Conservation (phyloP, 2,888 invertebrate species). For the Drosophila pseudotakahashii region DNA sequence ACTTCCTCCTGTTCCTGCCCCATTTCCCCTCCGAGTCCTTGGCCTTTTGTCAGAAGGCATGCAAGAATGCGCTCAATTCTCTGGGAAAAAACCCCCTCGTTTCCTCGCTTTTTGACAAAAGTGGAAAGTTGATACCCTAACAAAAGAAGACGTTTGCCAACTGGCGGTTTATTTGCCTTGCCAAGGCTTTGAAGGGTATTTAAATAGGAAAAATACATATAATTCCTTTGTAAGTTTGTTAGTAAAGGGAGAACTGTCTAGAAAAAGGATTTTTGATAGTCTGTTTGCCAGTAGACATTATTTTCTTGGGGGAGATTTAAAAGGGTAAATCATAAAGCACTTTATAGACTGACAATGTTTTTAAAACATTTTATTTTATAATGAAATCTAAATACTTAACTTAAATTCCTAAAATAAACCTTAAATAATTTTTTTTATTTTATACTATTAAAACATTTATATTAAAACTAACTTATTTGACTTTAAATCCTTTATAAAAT, state of each 20-base stretch:
- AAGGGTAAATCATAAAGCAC: too few species aligned
- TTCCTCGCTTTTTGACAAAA: slow-evolving; percentile 18
- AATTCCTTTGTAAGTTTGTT: slow-evolving; percentile 1
- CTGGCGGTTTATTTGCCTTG: slow-evolving; percentile 13
- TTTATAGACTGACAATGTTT: too few species aligned
- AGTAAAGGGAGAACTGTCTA: neutral
- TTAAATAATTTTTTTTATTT: too few species aligned
- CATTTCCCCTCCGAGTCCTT: slow-evolving; percentile 19
- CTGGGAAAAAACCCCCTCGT: slow-evolving; percentile 9
- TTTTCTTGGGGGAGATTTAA: neutral
- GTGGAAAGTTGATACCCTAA: slow-evolving; percentile 27
- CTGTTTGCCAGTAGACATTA: slow-evolving; percentile 10
- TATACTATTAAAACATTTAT: too few species aligned
- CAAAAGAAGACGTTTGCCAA: slow-evolving; percentile 39
- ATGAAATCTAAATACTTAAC: too few species aligned
- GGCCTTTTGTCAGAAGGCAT: slow-evolving; percentile 46
- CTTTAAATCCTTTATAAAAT: too few species aligned
- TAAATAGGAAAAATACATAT: neutral
- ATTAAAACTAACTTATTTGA: too few species aligned
- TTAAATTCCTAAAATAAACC: neutral
- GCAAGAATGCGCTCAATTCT: slow-evolving; percentile 55
- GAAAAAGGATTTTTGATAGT: neutral
- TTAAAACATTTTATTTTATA: too few species aligned
- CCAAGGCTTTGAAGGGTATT: slow-evolving; percentile 12
- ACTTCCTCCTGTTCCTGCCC: neutral